Conservation (phyloP, 2,113 vertebrate species). For the Entomyzon cyanotis region DNA sequence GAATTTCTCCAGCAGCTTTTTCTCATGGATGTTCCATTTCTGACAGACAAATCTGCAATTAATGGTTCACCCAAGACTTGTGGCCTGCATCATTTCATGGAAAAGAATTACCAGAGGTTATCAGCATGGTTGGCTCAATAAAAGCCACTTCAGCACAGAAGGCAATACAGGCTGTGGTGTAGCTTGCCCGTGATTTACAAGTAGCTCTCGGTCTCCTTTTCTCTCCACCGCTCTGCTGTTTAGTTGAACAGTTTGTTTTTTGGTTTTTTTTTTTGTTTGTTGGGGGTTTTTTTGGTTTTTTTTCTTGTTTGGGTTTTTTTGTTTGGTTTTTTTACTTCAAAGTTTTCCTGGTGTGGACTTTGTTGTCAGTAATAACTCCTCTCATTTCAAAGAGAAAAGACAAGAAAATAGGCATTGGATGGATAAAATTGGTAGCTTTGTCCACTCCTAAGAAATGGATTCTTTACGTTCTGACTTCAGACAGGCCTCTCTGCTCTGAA, state of each 20-base stretch:
- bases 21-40: background rate
- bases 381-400: background rate
- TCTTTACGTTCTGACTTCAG: background rate
- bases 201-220: background rate
- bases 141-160: background rate
- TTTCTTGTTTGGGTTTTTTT: too few relatives aligned
- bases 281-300: background rate
- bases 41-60: background rate
- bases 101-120: background rate
- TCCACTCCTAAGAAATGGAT: background rate
- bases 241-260: background rate
- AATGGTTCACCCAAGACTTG: background rate
- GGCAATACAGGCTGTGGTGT: background rate
- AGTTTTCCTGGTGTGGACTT: background rate
- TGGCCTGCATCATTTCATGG: background rate
- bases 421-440: background rate
- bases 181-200: background rate
- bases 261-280: accelerated
- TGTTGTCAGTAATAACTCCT: background rate
- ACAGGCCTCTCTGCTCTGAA: background rate
- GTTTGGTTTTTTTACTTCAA: background rate
- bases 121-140: background rate
- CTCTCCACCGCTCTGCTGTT: background rate
- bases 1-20: background rate
- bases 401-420: background rate